These are phyloP conservation scores for Aplodontia rufa DNA, from an alignment of 2,113 vertebrate genomes.

Conservation along the genomic window DNA sequence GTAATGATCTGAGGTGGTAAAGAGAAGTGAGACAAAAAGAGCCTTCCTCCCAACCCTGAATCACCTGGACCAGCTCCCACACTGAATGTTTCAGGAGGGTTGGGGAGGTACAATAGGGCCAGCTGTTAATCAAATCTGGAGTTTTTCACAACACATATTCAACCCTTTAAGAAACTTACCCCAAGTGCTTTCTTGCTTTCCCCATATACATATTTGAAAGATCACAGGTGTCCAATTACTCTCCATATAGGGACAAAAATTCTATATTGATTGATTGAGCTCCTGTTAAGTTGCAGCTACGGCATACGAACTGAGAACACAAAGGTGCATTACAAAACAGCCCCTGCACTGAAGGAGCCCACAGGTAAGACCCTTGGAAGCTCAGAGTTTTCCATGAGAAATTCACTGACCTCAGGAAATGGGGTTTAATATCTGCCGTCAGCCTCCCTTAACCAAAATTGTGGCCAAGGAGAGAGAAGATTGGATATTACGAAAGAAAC, in stretches of 20 bases:
- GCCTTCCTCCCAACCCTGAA: background rate
- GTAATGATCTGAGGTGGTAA: background rate
- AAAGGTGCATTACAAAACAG: background rate
- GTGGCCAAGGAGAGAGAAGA: background rate
- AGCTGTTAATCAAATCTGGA: background rate
- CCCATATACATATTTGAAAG: background rate
- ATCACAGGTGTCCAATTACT: background rate
- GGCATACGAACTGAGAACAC: background rate
- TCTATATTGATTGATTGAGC: background rate
- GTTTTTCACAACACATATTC: background rate
- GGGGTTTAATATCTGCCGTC: background rate
- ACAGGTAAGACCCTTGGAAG: background rate
- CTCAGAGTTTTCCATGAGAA: background rate
- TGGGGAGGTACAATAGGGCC: fast-evolving
- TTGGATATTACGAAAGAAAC: background rate
- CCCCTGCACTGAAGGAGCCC: background rate
- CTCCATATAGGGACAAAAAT: background rate
- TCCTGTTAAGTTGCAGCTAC: background rate
- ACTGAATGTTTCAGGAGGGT: background rate
- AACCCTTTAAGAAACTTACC: background rate
- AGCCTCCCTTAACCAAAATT: background rate
- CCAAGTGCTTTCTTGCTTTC: background rate
- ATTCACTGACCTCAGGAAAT: background rate
- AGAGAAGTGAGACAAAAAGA: background rate
- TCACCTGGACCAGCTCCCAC: background rate